Percentiles rank a stretch among this genome's conserved stretches.
Conservation (phyloP, 2,113 vertebrate genomes). For the Elephantulus edwardii region DNA sequence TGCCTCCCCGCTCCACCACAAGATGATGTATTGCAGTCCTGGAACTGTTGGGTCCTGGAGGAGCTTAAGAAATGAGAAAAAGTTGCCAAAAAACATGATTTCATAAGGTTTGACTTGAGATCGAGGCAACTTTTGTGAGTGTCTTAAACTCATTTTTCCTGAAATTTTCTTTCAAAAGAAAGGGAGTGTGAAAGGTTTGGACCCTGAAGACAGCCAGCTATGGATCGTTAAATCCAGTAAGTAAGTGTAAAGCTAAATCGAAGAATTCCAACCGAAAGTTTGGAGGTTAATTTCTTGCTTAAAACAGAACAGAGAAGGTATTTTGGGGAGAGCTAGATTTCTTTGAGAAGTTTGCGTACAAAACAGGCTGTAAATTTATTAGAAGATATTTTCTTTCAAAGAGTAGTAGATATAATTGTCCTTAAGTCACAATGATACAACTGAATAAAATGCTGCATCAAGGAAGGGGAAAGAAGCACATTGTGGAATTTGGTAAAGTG, state of each 20-base stretch:
- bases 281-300: conserved; percentile 33
- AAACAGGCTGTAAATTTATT: conserved; percentile 42
- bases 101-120: conserved; percentile 83
- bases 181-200: conserved; percentile 71
- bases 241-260: conserved; percentile 78
- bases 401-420: conserved; percentile 6
- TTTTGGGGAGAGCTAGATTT: conserved; percentile 11
- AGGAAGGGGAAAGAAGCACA: conserved; percentile 41
- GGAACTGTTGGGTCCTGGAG: conserved; percentile 70
- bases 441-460: conserved; percentile 27
- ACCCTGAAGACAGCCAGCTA: conserved; percentile 76
- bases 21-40: conserved; percentile 80
- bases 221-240: conserved; percentile 80
- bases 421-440: conserved; percentile 24
- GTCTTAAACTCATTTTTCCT: conserved; percentile 75
- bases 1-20: conserved; percentile 51
- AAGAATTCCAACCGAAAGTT: conserved; percentile 73
- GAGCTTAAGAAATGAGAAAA: conserved; percentile 78
- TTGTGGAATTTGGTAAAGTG: conserved; percentile 41
- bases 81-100: conserved; percentile 85
- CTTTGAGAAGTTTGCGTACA: conserved; percentile 41
- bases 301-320: conserved; percentile 18
- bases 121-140: conserved; percentile 78
- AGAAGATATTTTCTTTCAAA: conserved; percentile 27
- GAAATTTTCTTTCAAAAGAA: conserved; percentile 80